Conservation (phyloP, 1,140 invertebrate genomes). For the Diuraphis noxia region DNA sequence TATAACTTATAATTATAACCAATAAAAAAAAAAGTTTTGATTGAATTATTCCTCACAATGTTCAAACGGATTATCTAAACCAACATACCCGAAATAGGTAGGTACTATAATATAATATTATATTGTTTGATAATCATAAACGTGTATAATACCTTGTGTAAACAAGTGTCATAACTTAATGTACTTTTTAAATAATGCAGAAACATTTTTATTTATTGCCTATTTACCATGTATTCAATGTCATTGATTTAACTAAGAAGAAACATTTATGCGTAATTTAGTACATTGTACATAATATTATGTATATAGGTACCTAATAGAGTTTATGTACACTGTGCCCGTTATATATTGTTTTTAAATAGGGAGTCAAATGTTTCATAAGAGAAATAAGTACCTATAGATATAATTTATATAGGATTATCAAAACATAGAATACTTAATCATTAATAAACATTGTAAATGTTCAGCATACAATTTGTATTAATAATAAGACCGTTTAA, state of each 20-base stretch:
- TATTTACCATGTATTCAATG: neutral
- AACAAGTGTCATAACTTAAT: neutral
- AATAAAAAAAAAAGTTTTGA: neutral
- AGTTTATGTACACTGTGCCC: neutral
- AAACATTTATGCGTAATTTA: conserved; percentile 5
- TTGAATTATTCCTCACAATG: neutral
- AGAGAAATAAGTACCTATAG: neutral
- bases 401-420: neutral
- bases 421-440: neutral
- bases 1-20: no score
- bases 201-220: neutral
- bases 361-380: neutral
- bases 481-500: neutral
- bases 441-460: neutral
- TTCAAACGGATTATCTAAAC: neutral
- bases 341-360: neutral
- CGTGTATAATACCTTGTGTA: neutral
- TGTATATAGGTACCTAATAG: neutral
- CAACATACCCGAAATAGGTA: no score
- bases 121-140: neutral
- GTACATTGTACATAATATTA: neutral
- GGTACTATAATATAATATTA: neutral
- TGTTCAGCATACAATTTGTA: neutral
- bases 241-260: neutral
- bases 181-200: neutral